phyloP scores from a whole-genome alignment of 2,888 invertebrate species.

The Andricus curvator region DNA sequence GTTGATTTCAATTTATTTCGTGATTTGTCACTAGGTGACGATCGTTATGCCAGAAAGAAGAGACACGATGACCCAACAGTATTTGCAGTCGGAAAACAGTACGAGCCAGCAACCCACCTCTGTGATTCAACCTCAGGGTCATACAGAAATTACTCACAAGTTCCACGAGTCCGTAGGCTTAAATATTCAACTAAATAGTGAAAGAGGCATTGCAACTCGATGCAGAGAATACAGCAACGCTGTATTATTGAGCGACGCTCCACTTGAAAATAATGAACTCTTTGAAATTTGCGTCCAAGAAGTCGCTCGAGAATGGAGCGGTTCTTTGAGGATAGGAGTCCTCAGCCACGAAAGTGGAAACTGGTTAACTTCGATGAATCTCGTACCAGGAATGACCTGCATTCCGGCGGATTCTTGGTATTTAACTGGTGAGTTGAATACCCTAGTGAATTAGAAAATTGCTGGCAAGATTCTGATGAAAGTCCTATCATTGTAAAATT shows the following conservation, averaged over 20 bases:
- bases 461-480: background rate
- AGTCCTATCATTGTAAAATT: background rate
- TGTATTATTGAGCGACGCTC: conserved; percentile 86
- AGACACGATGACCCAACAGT: conserved; percentile 73
- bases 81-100: conserved; percentile 79
- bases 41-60: conserved; percentile 75
- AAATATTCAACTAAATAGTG: conserved; percentile 85
- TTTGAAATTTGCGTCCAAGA: conserved; percentile 88
- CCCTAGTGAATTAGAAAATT: background rate
- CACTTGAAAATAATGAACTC: conserved; percentile 86
- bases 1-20: background rate
- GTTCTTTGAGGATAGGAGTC: conserved; percentile 89
- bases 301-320: conserved; percentile 84
- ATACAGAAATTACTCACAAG: conserved; percentile 77
- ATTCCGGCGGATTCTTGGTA: conserved; percentile 87
- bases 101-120: conserved; percentile 81
- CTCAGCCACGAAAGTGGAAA: conserved; percentile 82
- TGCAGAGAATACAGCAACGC: conserved; percentile 81
- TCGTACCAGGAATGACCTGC: conserved; percentile 83
- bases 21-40: conserved; percentile 67
- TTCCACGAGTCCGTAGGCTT: conserved; percentile 83
- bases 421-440: conserved; percentile 80
- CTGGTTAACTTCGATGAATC: conserved; percentile 79
- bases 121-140: conserved; percentile 80
- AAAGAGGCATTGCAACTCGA: conserved; percentile 84